A percentile compares a stretch with the other conserved stretches of the same genome.
phyloP scores from a whole-genome alignment of 2,797 vertebrate species.

The Chaetodon trifasciatus region DNA sequence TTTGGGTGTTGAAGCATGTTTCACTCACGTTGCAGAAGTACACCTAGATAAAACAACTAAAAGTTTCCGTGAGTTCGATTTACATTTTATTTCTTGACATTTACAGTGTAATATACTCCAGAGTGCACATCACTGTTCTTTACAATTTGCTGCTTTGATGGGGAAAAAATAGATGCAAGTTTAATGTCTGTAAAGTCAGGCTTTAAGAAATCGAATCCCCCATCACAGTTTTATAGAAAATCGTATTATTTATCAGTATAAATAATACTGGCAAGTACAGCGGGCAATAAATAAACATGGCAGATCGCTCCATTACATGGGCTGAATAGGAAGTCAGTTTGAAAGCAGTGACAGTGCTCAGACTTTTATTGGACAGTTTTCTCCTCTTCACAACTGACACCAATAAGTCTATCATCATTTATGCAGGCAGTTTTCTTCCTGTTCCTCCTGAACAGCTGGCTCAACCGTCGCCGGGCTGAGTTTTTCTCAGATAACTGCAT shows the following conservation, averaged over 20 bases:
- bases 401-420: constrained; percentile 28
- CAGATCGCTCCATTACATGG: constrained; percentile 14
- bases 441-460: constrained; percentile 74
- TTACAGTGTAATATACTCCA: not conserved
- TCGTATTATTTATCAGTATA: constrained; percentile 11
- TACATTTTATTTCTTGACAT: not conserved
- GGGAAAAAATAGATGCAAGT: not conserved
- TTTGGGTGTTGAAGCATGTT: not conserved
- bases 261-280: constrained; percentile 31
- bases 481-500: constrained; percentile 64
- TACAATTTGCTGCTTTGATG: not conserved
- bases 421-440: constrained; percentile 52
- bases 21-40: not conserved
- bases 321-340: constrained; percentile 22
- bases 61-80: not conserved
- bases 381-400: constrained; percentile 13
- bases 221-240: constrained; percentile 11
- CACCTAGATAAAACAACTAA: not conserved
- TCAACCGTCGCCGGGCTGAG: constrained; percentile 51
- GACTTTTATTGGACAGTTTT: not conserved
- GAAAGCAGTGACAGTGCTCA: constrained; percentile 17
- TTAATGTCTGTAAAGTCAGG: constrained; percentile 1
- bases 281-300: constrained; percentile 52
- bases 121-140: not conserved
- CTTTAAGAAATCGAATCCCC: not conserved